These are phyloP conservation scores for Diabrotica virgifera DNA, from an alignment of 1,140 invertebrate species.

Conservation along the genomic window DNA sequence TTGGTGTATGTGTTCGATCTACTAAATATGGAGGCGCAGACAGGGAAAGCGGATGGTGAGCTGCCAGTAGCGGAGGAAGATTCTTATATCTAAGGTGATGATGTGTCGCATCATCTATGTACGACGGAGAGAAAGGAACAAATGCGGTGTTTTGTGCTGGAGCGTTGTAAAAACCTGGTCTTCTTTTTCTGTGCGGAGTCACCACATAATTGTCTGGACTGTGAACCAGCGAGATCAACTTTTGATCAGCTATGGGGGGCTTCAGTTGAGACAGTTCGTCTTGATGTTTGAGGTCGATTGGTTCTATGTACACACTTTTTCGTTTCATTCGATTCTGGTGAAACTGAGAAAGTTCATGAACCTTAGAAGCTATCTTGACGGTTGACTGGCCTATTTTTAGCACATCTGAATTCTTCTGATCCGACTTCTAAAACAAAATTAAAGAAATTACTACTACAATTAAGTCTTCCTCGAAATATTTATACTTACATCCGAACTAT, in stretches of 20 bases:
- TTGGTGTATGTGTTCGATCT: slow-evolving; percentile 56
- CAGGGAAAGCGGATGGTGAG: slow-evolving; percentile 63
- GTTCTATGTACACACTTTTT: slow-evolving; percentile 62
- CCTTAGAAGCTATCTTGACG: slow-evolving; percentile 56
- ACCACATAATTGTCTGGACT: slow-evolving; percentile 75
- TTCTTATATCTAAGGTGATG: slow-evolving; percentile 46
- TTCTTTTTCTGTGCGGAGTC: slow-evolving; percentile 76
- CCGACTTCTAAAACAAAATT: slow-evolving; percentile 33
- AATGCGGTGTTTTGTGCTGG: slow-evolving; percentile 82
- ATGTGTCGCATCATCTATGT: slow-evolving; percentile 60
- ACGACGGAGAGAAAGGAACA: slow-evolving; percentile 71
- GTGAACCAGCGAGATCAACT: slow-evolving; percentile 61
- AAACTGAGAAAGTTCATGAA: slow-evolving; percentile 49
- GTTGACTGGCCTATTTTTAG: slow-evolving; percentile 47
- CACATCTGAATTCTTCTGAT: slow-evolving; percentile 37
- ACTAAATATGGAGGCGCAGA: slow-evolving; percentile 68
- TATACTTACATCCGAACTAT: slow-evolving; percentile 34
- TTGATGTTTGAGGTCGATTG: slow-evolving; percentile 58
- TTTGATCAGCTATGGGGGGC: slow-evolving; percentile 57
- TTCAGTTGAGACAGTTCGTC: slow-evolving; percentile 59
- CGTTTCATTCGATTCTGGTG: slow-evolving; percentile 57
- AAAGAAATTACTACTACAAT: slow-evolving; percentile 12
- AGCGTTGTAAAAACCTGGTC: slow-evolving; percentile 80
- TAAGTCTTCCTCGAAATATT: slow-evolving; percentile 3
- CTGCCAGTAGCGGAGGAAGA: slow-evolving; percentile 50